Evolutionary conservation across 2,113 vertebrate species (phyloP), one percentile per base, ranked within the genome.

Genomic region (Aegotheles bennettii): DNA sequence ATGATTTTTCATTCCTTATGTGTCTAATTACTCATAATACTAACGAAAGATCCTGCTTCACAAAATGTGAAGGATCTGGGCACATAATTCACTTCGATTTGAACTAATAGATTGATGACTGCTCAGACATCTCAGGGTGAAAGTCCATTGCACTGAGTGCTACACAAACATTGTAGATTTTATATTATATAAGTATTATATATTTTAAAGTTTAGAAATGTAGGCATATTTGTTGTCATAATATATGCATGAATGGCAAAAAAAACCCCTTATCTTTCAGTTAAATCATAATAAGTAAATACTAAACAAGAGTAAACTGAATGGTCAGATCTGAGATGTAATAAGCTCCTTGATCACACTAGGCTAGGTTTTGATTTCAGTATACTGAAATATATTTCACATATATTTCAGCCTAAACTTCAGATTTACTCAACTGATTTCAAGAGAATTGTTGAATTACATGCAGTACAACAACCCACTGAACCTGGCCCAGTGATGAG

Each of bases 301-400:
- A 45, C 7, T 33, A 53, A 60, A 48, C 20, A 75, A 80, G 59
- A 50, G 17, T 8, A 45, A 76, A 68, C 25, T 57, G 25, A 33
- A 19, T 28, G 63, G 13, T 4, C 73, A 81, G 23, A 45, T n/a
- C 18, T 67, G 17, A 11, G 11, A 54, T 0, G 0, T 4, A n/a
- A 17, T 9, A 51, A 80, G 19, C 10, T 67, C 26, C n/a, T 79
- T 48, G 17, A 64, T 57, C 33, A 79, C 25, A 38, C 28, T 11
- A 35, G 12, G 26, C 3, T 21, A 82, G 33, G n/a, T 13, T 93
- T 87, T 79, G 17, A 29, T 88, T 63, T 80, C 12, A 80, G 78
- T 45, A 50, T 21, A 61, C 7, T n/a, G n/a, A n/a, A n/a, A n/a
- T n/a, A n/a, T n/a, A n/a, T n/a, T n/a, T n/a, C n/a, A n/a, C n/a